These are phyloP conservation scores for Tetraodon nigroviridis DNA, from an alignment of 2,113 vertebrate genomes.

Conservation along the genomic window DNA sequence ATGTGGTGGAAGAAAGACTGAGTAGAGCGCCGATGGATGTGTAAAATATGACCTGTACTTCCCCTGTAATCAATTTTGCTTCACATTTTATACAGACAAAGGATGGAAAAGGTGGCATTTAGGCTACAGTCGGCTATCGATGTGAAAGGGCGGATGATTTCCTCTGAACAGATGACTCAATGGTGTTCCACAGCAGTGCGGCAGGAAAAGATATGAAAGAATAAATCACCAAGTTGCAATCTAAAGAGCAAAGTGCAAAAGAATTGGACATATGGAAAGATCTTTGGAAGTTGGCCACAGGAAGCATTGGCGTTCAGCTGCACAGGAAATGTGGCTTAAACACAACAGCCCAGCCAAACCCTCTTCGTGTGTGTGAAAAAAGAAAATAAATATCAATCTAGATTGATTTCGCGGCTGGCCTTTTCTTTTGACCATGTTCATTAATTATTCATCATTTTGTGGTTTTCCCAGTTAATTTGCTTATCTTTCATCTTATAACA, in stretches of 20 bases:
- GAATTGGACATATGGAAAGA: slow-evolving; percentile 44
- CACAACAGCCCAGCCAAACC: slow-evolving; percentile 46
- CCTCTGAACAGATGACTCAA: slow-evolving; percentile 6
- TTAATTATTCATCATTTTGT: slow-evolving; percentile 13
- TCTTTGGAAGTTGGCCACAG: slow-evolving; percentile 36
- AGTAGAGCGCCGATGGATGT: slow-evolving; percentile 14
- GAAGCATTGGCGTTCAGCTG: slow-evolving; percentile 44
- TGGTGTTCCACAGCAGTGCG: background rate
- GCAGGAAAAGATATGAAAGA: background rate
- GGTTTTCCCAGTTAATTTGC: slow-evolving; percentile 6
- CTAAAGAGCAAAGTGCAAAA: slow-evolving; percentile 34
- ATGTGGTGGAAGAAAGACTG: slow-evolving; percentile 31
- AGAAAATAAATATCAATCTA: background rate
- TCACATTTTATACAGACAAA: slow-evolving; percentile 40
- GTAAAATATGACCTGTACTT: slow-evolving; percentile 41
- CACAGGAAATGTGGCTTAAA: slow-evolving; percentile 47
- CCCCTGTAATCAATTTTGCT: slow-evolving; percentile 31
- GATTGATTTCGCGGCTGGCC: background rate
- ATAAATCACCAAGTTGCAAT: slow-evolving; percentile 32
- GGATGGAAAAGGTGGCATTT: slow-evolving; percentile 29
- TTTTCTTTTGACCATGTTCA: slow-evolving; percentile 13
- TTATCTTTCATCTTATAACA: background rate
- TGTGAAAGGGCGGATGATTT: slow-evolving; percentile 17
- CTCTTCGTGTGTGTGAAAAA: slow-evolving; percentile 7
- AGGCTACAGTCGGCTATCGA: slow-evolving; percentile 37